Evolutionary conservation across 2,888 invertebrate genomes (phyloP), one percentile per base, ranked within the genome.

Genomic region (Ypsolopha sequella): DNA sequence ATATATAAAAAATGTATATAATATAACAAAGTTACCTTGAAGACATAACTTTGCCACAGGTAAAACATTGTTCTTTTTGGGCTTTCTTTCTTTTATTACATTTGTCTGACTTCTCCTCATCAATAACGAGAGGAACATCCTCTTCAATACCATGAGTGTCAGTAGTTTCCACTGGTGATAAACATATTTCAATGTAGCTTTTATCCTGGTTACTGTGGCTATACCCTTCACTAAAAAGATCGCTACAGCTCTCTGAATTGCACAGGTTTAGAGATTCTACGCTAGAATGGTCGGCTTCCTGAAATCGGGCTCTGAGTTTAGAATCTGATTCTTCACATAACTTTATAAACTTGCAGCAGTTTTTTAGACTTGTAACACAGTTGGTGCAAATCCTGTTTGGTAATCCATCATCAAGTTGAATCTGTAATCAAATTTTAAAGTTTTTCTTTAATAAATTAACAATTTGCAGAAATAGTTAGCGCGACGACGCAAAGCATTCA

Each of bases 11-110:
- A 36, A 6, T 36, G 6, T 36, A 38, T 49, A 13, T 9, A 13
- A 36, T 36, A 11, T 10, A 34, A 36, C 13, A n/a, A 43, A 57
- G 58, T 58, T 66, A 84, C 87, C 78, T 76, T 11, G 87, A 86
- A 33, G 86, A 85, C 78, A 87, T 79, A 34, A 87, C 73, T 73
- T 85, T 87, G n/a, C 87, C 87, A 70, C 88, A 88, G 36, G 74
- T 80, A 56, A 72, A 79, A 58, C 87, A 88, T 64, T 87, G 87
- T 50, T 77, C 75, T 56, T 74, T 76, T 24, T 55, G 62, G 34
- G 60, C 49, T 47, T 57, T 60, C 52, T 64, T 64, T 52, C 60
- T 65, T 43, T 54, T 55, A 38, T 50, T 53, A 41, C 50, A 52
- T 24, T 52, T 38, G 34, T 50, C 24, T 4, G 24, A 24, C 24